Base-by-base conservation (phyloP, 1,140 invertebrate genomes). In the Subanguina moxae region DNA sequence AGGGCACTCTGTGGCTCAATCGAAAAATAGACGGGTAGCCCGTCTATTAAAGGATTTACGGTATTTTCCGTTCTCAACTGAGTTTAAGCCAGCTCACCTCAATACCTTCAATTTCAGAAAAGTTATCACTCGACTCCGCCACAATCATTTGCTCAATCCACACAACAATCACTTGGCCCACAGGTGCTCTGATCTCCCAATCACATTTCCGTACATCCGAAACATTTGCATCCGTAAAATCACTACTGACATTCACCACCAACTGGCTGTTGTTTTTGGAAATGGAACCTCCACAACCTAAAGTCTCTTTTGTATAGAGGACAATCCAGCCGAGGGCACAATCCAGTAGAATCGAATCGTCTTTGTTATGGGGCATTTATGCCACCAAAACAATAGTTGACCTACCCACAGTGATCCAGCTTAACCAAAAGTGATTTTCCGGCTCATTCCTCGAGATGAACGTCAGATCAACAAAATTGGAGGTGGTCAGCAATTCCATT, bases 361-460 rank as follows among this genome's bases (percentile, higher is more conserved):
- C n/a, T n/a, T n/a, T n/a, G n/a, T n/a, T n/a, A n/a, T 21, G 17
- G 17, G n/a, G 23, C 5, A 38, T 63, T 67, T 21, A 38, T 11
- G 11, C 32, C 32, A 38, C 32, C 32, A 38, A 38, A 38, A 38
- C 3, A 38, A n/a, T n/a, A n/a, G n/a, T 32, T 17, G 1, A 70
- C 9, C 17, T 25, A 71, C 69, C 78, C 15, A 74, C 32, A 27
- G 74, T 80, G 19, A 68, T 62, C 77, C 80, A 80, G 23, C 66
- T 72, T 11, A 80, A 43, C 79, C 79, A 80, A 68, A 80, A 80
- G 45, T 80, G 64, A 62, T 80, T 82, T n/a, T 80, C 77, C 11
- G 72, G 62, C 45, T 77, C 62, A 19, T 63, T 48, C 5, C 38
- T 56, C 9, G 68, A 71, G 17, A 57, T n/a, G 57, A 79, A 80